Evolutionary conservation across 1,140 invertebrate species (phyloP), one percentile per base, ranked within the genome.

Genomic region (Nasonia giraulti): DNA sequence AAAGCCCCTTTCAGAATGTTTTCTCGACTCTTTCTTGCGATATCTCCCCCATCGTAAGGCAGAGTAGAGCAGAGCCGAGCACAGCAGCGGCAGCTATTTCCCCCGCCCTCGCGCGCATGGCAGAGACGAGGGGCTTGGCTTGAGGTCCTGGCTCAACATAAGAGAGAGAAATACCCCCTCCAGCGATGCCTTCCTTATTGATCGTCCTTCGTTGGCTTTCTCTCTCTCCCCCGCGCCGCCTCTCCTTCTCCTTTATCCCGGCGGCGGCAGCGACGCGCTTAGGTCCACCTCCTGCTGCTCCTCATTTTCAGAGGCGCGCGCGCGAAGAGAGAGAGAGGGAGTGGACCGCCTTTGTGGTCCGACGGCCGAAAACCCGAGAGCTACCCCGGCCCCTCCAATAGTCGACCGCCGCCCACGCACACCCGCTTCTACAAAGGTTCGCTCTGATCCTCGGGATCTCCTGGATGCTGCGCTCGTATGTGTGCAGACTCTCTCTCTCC

Each of bases 181-280:
- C 90, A 91, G 90, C 90, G 66, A 81, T 85, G 80, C 80, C 62
- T 86, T 93, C 91, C 92, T 93, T 93, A 93, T 93, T 93, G 92
- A 93, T 93, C 92, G 92, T 93, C 91, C 91, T 93, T 92, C 88
- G 89, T 89, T 83, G 81, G 40, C 66, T 89, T 85, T 87, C 90
- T 88, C 89, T 88, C 90, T 88, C 50, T 44, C 73, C 27, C 74
- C 55, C 66, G 17, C 55, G 14, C 55, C 73, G 44, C 40, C 50
- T 92, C 91, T 91, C 91, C 91, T 91, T 92, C 92, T 92, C 91
- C 92, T 92, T 93, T 92, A 91, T 92, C 90, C 91, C 90, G 89
- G 44, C 40, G 69, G 23, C 14, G n/a, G 33, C 40, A 17, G 31
- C 47, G 66, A 6, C 74, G 74, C 88, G 91, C 92, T 92, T 93